Evolutionary conservation across 2,113 vertebrate genomes (phyloP).

Genomic region (Cyanoliseus patagonus): DNA sequence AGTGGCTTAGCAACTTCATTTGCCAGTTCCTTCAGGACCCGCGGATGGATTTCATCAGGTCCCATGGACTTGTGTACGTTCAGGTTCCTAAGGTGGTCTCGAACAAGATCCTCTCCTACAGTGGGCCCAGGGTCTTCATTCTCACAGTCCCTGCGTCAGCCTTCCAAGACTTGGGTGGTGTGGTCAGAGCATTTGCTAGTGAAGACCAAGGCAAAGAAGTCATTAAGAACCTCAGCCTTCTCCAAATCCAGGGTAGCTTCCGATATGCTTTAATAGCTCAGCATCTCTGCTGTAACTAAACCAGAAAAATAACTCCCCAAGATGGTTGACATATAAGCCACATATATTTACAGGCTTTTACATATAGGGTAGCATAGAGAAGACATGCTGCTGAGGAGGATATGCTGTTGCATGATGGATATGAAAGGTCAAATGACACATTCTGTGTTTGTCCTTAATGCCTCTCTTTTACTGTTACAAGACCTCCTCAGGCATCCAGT

Average conservation of each 20-base stretch:
- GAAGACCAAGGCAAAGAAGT: no score
- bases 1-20: no score
- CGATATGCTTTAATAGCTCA: not conserved
- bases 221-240: no score
- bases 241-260: not conserved
- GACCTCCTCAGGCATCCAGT: not conserved
- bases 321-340: not conserved
- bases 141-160: no score
- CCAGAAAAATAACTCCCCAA: not conserved
- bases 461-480: not conserved
- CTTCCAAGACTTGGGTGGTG: no score
- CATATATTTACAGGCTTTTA: not conserved
- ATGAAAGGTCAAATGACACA: not conserved
- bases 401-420: not conserved
- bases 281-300: not conserved
- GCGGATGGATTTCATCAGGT: no score
- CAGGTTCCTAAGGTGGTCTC: no score
- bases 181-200: no score
- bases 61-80: no score
- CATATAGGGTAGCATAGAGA: fast-evolving
- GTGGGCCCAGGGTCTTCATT: no score
- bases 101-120: no score
- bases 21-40: no score
- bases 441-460: not conserved
- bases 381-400: not conserved